Percentiles rank a stretch among this genome's conserved stretches.
These are phyloP conservation scores for Mastomys natalensis DNA, from an alignment of 2,113 vertebrate species.

Conservation along the genomic window DNA sequence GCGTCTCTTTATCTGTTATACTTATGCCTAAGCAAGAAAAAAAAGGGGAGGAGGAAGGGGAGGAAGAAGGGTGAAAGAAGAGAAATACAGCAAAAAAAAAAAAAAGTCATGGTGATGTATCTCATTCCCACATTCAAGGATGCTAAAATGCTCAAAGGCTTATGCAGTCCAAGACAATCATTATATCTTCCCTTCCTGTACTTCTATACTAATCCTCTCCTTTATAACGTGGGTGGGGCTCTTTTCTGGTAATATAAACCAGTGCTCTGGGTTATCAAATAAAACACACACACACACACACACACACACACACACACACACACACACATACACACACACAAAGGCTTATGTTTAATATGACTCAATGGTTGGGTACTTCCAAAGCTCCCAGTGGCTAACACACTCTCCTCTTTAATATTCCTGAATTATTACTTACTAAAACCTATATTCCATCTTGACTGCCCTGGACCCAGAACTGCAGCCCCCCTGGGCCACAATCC, in stretches of 20 bases:
- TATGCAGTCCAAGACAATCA: background rate
- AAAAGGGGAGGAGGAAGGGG: rapidly evolving
- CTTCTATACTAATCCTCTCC: background rate
- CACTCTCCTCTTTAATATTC: no score
- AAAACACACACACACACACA: no score
- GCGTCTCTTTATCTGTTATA: background rate
- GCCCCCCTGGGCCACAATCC: no score
- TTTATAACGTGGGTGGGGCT: background rate
- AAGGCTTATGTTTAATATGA: no score
- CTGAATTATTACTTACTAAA: no score
- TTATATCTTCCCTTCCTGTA: rapidly evolving
- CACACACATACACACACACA: no score
- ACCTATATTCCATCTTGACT: no score
- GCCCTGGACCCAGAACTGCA: no score
- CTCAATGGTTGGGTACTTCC: no score
- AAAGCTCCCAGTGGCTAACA: no score
- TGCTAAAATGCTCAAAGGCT: background rate
- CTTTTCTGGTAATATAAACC: background rate
- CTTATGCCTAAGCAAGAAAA: background rate
- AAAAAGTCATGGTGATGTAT: background rate
- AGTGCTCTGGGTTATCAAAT: no score
- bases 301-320: no score
- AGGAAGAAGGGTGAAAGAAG: background rate
- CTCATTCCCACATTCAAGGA: background rate
- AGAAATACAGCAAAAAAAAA: background rate